phyloP scores from a whole-genome alignment of 2,113 vertebrate species.

The Ariopsis seemanni region DNA sequence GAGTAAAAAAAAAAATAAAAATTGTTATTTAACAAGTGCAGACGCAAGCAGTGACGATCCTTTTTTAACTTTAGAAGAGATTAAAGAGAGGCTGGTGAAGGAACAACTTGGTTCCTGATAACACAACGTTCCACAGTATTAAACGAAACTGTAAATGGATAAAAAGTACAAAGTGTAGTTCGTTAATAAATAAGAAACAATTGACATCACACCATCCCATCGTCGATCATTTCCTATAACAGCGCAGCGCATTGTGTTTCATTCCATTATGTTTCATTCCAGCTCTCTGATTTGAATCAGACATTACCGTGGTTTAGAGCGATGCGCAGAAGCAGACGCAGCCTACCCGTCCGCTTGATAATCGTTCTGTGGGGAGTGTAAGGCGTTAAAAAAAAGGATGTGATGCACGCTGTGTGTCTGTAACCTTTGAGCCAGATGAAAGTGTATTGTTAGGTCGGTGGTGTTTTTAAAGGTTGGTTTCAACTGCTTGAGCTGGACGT shows the following conservation, averaged over 20 bases:
- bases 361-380: neutral
- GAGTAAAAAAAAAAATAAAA: neutral
- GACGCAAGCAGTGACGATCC: neutral
- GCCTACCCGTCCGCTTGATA: neutral
- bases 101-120: neutral
- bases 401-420: neutral
- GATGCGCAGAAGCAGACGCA: neutral
- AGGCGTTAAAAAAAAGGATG: neutral
- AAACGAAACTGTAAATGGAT: neutral
- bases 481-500: neutral
- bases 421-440: neutral
- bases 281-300: neutral
- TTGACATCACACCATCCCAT: neutral
- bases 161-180: neutral
- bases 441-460: neutral
- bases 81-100: neutral
- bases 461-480: conserved; percentile 17
- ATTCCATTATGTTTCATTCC: conserved; percentile 13
- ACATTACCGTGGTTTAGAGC: conserved; percentile 1
- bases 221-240: neutral
- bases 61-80: neutral
- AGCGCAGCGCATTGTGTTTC: conserved; percentile 17
- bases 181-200: neutral
- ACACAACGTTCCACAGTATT: neutral
- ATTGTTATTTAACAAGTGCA: neutral